These are phyloP conservation scores for Lottia scabra DNA, from an alignment of 2,888 invertebrate genomes.

Conservation along the genomic window DNA sequence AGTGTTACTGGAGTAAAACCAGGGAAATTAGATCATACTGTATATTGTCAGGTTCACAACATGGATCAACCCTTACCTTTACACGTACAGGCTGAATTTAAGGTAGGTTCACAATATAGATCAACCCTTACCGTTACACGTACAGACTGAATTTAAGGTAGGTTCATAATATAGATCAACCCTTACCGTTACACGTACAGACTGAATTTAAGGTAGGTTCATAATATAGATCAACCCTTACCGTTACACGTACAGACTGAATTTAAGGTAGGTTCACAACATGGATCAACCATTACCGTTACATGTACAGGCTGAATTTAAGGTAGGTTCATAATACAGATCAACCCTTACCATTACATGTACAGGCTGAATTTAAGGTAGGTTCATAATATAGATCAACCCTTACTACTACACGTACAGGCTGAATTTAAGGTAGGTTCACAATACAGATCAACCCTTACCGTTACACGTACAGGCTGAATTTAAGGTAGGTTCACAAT, in stretches of 20 bases:
- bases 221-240: constrained; percentile 48
- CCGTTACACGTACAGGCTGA: too few species aligned
- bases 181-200: constrained; percentile 62
- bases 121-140: constrained; percentile 62
- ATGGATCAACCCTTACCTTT: constrained; percentile 63
- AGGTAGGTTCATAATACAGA: too few species aligned
- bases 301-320: too few species aligned
- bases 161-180: constrained; percentile 34
- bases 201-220: constrained; percentile 63
- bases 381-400: too few species aligned
- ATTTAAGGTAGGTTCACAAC: constrained; percentile 55
- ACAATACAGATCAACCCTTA: too few species aligned
- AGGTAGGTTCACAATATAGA: constrained; percentile 41
- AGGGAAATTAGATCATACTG: constrained; percentile 59
- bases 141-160: constrained; percentile 67
- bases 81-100: constrained; percentile 64
- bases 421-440: too few species aligned
- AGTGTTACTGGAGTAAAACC: constrained; percentile 61
- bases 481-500: too few species aligned
- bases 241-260: constrained; percentile 62
- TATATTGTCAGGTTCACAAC: constrained; percentile 64
- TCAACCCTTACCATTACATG: too few species aligned
- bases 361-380: too few species aligned
- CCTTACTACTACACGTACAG: too few species aligned
- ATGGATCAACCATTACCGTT: too few species aligned